phyloP scores from a whole-genome alignment of 2,888 invertebrate genomes.

The Zonitis immaculata region DNA sequence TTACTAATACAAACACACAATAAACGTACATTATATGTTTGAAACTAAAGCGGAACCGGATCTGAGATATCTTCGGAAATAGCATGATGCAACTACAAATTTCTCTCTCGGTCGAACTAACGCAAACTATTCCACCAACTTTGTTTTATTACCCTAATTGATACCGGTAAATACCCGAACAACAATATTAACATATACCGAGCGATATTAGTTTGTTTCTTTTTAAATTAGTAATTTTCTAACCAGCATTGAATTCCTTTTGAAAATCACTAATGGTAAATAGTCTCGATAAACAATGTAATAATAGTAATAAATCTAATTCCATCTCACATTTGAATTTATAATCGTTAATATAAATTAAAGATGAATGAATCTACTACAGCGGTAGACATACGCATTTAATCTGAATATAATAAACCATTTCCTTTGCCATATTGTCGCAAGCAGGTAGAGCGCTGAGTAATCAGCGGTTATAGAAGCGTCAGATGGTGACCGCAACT shows the following conservation, averaged over 20 bases:
- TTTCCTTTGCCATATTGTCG: not conserved
- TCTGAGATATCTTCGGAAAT: slow-evolving; percentile 21
- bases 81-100: slow-evolving; percentile 6
- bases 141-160: slow-evolving; percentile 21
- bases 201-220: slow-evolving; percentile 14
- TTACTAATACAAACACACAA: not conserved
- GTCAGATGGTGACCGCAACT: slow-evolving; percentile 24
- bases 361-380: too few species aligned
- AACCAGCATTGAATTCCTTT: too few species aligned
- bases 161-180: slow-evolving; percentile 16
- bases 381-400: not conserved
- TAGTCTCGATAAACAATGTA: too few species aligned
- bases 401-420: not conserved
- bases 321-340: too few species aligned
- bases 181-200: slow-evolving; percentile 15
- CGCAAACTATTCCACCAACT: slow-evolving; percentile 10
- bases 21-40: slow-evolving; percentile 6
- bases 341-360: too few species aligned
- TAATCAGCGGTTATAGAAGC: slow-evolving; percentile 10
- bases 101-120: not conserved
- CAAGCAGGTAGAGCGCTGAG: slow-evolving; percentile 1
- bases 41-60: slow-evolving; percentile 20
- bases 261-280: too few species aligned
- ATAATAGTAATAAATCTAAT: too few species aligned
- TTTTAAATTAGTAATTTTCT: too few species aligned